Percentiles rank a stretch among this genome's conserved stretches.
These are phyloP conservation scores for Cisticola juncidis DNA, from an alignment of 2,113 vertebrate species.

Conservation along the genomic window DNA sequence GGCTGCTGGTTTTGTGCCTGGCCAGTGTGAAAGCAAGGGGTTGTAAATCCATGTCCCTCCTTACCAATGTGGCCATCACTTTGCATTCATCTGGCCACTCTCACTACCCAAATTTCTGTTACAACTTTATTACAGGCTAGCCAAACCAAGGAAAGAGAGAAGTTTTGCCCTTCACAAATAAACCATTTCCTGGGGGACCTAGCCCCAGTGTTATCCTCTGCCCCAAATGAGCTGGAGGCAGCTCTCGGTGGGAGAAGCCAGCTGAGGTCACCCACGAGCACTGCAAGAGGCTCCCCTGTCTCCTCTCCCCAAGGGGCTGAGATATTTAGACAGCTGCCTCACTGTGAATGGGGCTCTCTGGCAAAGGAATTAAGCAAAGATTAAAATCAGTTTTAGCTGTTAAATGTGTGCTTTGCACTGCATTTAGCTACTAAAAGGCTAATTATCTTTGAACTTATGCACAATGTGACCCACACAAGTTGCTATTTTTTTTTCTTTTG, in stretches of 20 bases:
- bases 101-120: not conserved
- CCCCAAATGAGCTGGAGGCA: not conserved
- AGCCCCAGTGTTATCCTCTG: not conserved
- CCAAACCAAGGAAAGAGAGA: not conserved
- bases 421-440: conserved; percentile 37
- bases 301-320: conserved; percentile 26
- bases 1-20: not conserved
- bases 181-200: not conserved
- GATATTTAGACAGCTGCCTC: conserved; percentile 61
- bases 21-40: not conserved
- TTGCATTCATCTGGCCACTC: not conserved
- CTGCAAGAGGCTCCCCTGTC: not conserved
- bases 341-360: conserved; percentile 45
- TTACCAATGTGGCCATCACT: not conserved
- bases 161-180: not conserved
- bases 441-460: conserved; percentile 66
- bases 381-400: conserved; percentile 65
- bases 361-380: conserved; percentile 67
- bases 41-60: not conserved
- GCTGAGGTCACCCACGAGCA: conserved; percentile 34
- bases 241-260: not conserved
- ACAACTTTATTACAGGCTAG: not conserved
- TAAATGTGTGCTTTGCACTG: conserved; percentile 56
- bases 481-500: conserved; percentile 12
- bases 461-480: conserved; percentile 3